Evolutionary conservation across 2,113 vertebrate species (phyloP).

Genomic region (Oncorhynchus clarkii): DNA sequence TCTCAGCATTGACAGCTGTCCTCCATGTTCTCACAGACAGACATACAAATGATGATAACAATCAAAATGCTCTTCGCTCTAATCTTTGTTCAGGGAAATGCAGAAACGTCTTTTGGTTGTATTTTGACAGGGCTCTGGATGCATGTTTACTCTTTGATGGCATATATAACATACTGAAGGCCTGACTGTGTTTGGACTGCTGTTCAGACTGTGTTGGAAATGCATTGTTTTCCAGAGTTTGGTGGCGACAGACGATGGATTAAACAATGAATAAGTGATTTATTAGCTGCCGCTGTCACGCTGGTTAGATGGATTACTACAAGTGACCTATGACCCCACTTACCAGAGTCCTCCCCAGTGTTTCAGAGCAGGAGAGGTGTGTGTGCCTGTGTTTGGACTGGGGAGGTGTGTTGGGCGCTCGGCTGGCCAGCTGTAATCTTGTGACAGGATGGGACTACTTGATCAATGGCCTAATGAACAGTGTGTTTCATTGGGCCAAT

Average conservation of each 20-base stretch:
- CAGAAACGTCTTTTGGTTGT: not conserved
- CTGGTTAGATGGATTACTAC: conserved; percentile 83
- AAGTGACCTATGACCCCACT: conserved; percentile 80
- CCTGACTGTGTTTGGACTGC: not conserved
- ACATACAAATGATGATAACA: conserved; percentile 71
- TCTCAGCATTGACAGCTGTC: conserved; percentile 76
- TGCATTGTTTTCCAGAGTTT: conserved; percentile 70
- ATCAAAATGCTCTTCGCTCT: conserved; percentile 59
- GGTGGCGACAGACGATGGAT: conserved; percentile 75
- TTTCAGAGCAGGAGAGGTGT: conserved; percentile 45
- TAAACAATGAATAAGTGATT: conserved; percentile 85
- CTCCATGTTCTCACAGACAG: conserved; percentile 73
- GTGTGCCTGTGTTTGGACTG: conserved; percentile 30
- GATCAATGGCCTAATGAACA: conserved; percentile 82
- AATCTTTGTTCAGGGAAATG: conserved; percentile 38
- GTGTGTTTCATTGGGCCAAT: conserved; percentile 74
- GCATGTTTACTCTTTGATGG: not conserved
- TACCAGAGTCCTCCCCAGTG: conserved; percentile 67
- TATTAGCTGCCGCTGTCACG: conserved; percentile 81
- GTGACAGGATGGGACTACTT: conserved; percentile 79
- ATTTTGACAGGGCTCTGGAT: not conserved
- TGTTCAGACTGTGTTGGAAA: conserved; percentile 28
- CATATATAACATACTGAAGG: not conserved
- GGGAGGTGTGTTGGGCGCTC: conserved; percentile 53
- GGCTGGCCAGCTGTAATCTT: conserved; percentile 75